Base-by-base conservation (phyloP, 2,797 vertebrate species). In the Chelmon rostratus region DNA sequence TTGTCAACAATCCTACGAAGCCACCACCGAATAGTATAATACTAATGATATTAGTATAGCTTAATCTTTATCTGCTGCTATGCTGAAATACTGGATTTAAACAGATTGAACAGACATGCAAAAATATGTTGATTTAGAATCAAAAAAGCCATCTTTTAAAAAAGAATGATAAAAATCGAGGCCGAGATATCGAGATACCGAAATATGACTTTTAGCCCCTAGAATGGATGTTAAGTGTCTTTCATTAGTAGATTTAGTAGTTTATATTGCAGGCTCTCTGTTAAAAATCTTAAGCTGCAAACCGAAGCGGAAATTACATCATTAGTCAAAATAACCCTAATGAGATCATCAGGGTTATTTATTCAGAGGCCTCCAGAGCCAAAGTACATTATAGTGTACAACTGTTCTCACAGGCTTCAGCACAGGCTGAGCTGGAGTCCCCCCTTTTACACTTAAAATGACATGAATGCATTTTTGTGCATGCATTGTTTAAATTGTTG, bases 241-340 rank as follows among this genome's bases (percentile, higher is more conserved):
- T 65, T 28, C 7, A 37, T n/a, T n/a, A 23, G n/a, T 11, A 23
- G 4, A 3, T n/a, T 12, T 19, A 8, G 6, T 21, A 35, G 56
- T 35, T 68, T 52, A 4, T 12, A 47, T 37, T 76, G 15, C 10
- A 76, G 54, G 54, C 40, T 68, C 61, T 19, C 21, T 44, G 9
- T 68, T 4, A 28, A 31, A 31, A 31, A 31, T 31, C 28, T 31
- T 31, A 31, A 31, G 28, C 28, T 38, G 37, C 0, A 35, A 42
- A 5, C 12, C 37, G 3, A 1, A 33, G 3, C 35, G 16, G 25
- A 50, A 56, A 74, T 37, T 15, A 18, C 49, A 25, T 23, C 47
- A 23, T 56, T 10, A 35, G 31, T 6, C 3, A 7, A 38, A 59
- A 71, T 46, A 1, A 53, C 56, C 47, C 4, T 1, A 4, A 35